These are phyloP conservation scores for Caenorhabditis uteleia DNA, from an alignment of 2,888 invertebrate species.

Conservation along the genomic window DNA sequence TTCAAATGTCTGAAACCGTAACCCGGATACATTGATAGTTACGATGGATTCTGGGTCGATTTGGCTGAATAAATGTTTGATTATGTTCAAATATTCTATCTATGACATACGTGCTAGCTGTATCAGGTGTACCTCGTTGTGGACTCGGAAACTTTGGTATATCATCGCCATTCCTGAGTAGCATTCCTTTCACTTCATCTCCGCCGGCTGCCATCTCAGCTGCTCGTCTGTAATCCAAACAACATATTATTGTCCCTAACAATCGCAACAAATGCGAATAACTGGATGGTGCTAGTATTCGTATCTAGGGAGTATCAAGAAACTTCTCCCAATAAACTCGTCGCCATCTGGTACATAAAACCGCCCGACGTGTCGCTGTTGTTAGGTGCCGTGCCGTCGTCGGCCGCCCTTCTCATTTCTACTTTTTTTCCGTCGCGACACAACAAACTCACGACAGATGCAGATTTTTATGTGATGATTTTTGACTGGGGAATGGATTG, in stretches of 20 bases:
- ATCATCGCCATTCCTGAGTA: slow-evolving; percentile 31
- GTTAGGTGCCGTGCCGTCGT: not conserved
- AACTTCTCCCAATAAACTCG: not conserved
- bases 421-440: not conserved
- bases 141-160: slow-evolving; percentile 32
- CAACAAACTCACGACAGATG: too few species aligned
- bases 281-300: too few species aligned
- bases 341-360: slow-evolving; percentile 1
- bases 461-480: too few species aligned
- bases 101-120: slow-evolving; percentile 11
- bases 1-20: slow-evolving; percentile 65
- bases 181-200: slow-evolving; percentile 40
- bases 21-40: slow-evolving; percentile 67
- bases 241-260: not conserved
- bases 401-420: not conserved
- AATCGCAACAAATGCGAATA: too few species aligned
- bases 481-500: too few species aligned
- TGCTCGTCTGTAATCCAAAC: slow-evolving; percentile 14
- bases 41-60: slow-evolving; percentile 35
- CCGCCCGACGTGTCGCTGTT: not conserved
- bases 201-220: slow-evolving; percentile 25
- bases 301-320: not conserved
- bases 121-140: slow-evolving; percentile 50
- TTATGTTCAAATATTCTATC: not conserved
- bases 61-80: slow-evolving; percentile 5